Evolutionary conservation across 2,888 invertebrate genomes (phyloP).

Genomic region (Diaprepes abbreviatus): DNA sequence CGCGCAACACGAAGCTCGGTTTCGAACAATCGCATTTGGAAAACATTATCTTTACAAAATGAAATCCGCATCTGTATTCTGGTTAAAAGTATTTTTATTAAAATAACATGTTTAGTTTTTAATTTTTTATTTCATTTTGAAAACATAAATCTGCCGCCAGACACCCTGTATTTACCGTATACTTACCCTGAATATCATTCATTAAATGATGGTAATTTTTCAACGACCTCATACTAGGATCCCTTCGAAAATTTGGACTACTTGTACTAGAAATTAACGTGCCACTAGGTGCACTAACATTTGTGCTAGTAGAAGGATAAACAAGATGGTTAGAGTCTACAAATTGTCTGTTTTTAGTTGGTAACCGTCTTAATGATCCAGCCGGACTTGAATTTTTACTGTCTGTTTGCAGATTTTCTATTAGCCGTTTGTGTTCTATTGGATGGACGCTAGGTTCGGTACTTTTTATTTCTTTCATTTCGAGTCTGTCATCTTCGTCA

Average conservation of each 20-base stretch:
- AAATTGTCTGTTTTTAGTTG: constrained; percentile 41
- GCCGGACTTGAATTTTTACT: constrained; percentile 48
- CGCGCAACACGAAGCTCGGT: too few relatives aligned
- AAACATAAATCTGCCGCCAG: too few relatives aligned
- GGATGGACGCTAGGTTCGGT: neutral
- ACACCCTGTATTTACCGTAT: too few relatives aligned
- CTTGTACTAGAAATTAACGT: constrained; percentile 54
- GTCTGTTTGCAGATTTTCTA: constrained; percentile 16
- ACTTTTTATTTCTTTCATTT: constrained; percentile 46
- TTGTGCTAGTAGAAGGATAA: constrained; percentile 32
- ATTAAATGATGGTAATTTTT: constrained; percentile 56
- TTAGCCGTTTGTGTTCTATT: constrained; percentile 25
- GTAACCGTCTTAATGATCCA: constrained; percentile 52
- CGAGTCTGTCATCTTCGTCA: constrained; percentile 43
- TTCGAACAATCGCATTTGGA: too few relatives aligned
- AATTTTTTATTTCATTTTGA: too few relatives aligned
- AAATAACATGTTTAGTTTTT: too few relatives aligned
- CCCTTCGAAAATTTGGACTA: constrained; percentile 59
- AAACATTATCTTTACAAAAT: too few relatives aligned
- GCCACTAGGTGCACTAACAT: constrained; percentile 41
- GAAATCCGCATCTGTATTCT: too few relatives aligned
- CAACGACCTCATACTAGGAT: constrained; percentile 60
- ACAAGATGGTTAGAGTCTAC: constrained; percentile 41
- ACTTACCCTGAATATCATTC: constrained; percentile 45
- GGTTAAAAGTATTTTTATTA: too few relatives aligned